Evolutionary conservation across 2,888 invertebrate genomes (phyloP), one percentile per base, ranked within the genome.

Genomic region (Trisateles emortualis): DNA sequence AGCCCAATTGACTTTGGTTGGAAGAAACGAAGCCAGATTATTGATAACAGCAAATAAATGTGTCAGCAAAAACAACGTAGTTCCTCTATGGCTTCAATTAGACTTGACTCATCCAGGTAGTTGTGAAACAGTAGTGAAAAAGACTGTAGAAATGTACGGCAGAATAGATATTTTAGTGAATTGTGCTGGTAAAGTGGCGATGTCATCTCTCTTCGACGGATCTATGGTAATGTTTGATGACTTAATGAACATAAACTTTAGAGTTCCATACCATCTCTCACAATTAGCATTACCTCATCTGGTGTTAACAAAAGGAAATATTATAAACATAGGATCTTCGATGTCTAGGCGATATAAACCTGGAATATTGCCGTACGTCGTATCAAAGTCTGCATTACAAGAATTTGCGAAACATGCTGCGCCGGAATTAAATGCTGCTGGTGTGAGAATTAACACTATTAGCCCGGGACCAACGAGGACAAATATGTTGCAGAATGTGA

Each of bases 81-180:
- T 56, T 0, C 80, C 81, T 0, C 43, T 81, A 10, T 75, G 75
- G 50, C 41, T 80, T 14, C 64, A 59, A 13, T 16, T 76, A 16
- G 84, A 86, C 29, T 29, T 86, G 2, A 76, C 78, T 0, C 53
- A 71, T 2, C 51, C 66, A 9, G 81, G 75, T 0, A 79, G 68
- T 52, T 82, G 83, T 24, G 79, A 84, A 59, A 64, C 52, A 19
- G 77, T 81, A 0, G 59, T 84, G 0, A 59, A 67, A 1, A 79
- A 72, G 59, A 85, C 84, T 5, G 53, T 81, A 2, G 76, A 82
- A 56, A 65, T 58, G 26, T 82, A 76, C n/a, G 79, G 79, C 4
- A 76, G 53, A 52, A 76, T 86, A 14, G 83, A 86, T 22, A 68
- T 84, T 8, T 36, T 86, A 16, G 67, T 86, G 8, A 86, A 86